phyloP scores from a whole-genome alignment of 2,113 vertebrate genomes.

The Formicarius rufipectus region DNA sequence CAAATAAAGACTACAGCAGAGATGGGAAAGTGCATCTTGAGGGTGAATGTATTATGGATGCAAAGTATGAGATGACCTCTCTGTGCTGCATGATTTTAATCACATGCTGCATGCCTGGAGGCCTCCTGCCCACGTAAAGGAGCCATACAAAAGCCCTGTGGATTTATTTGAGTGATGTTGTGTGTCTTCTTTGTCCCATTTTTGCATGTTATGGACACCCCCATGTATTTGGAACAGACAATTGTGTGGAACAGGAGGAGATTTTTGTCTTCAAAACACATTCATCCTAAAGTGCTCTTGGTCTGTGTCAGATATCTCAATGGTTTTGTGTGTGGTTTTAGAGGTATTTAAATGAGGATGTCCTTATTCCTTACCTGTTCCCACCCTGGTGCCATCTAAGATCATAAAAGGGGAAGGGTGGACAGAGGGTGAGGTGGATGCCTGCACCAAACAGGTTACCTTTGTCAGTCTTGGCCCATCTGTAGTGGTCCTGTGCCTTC shows the following conservation, averaged over 20 bases:
- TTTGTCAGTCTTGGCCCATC: slow-evolving; percentile 45
- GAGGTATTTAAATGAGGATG: slow-evolving; percentile 7
- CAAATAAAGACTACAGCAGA: not conserved
- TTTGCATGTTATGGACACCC: not conserved
- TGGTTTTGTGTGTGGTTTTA: slow-evolving; percentile 3
- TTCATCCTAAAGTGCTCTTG: slow-evolving; percentile 2
- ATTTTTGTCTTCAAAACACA: slow-evolving; percentile 20
- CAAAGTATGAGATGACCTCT: not conserved
- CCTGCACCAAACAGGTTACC: not conserved
- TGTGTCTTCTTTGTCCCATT: not conserved
- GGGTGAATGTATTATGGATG: slow-evolving; percentile 39
- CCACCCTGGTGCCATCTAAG: not conserved
- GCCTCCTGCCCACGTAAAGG: not conserved
- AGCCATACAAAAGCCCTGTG: not conserved
- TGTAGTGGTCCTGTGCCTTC: slow-evolving; percentile 32
- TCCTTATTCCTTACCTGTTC: not conserved
- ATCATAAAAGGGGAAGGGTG: slow-evolving; percentile 33
- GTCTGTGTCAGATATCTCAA: not conserved
- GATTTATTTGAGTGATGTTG: not conserved
- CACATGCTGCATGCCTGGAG: fast-evolving
- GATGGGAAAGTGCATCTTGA: slow-evolving; percentile 19
- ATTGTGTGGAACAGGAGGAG: not conserved
- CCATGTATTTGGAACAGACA: not conserved
- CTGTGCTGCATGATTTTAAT: not conserved
- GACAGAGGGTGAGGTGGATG: not conserved